These are phyloP conservation scores for Tiliqua scincoides DNA, from an alignment of 2,113 vertebrate species.

Conservation along the genomic window DNA sequence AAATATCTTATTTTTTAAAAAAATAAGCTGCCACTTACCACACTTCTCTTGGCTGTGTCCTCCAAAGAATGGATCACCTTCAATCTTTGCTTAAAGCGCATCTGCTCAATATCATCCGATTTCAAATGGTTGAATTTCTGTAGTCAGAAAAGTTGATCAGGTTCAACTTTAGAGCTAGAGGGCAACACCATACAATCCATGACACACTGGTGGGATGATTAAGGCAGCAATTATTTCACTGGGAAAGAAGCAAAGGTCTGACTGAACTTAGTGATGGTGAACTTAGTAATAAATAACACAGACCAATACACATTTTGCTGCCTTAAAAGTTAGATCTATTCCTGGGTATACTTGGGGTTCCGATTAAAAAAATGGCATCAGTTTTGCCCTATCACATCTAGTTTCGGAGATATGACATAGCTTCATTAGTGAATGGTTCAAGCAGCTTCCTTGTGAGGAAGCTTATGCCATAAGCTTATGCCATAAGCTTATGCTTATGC, in stretches of 20 bases:
- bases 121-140: conserved; percentile 92
- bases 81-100: conserved; percentile 97
- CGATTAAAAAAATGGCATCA: too few species aligned
- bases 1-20: background rate
- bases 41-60: conserved; percentile 95
- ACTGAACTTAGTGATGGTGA: background rate
- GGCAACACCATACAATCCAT: background rate
- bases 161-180: background rate
- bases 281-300: too few species aligned
- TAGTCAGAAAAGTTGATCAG: conserved; percentile 39
- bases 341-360: too few species aligned
- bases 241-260: background rate
- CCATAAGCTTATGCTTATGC: too few species aligned
- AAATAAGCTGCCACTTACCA: conserved; percentile 80
- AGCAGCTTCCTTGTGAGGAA: too few species aligned
- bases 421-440: too few species aligned
- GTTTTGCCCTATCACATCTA: too few species aligned
- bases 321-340: too few species aligned
- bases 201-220: background rate
- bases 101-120: conserved; percentile 94
- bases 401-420: too few species aligned
- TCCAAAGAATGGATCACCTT: conserved; percentile 98
- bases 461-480: too few species aligned
- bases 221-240: conserved; percentile 7
- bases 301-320: too few species aligned